Conservation (phyloP, 2,888 invertebrate genomes). For the Mesorhabditis spiculigera region DNA sequence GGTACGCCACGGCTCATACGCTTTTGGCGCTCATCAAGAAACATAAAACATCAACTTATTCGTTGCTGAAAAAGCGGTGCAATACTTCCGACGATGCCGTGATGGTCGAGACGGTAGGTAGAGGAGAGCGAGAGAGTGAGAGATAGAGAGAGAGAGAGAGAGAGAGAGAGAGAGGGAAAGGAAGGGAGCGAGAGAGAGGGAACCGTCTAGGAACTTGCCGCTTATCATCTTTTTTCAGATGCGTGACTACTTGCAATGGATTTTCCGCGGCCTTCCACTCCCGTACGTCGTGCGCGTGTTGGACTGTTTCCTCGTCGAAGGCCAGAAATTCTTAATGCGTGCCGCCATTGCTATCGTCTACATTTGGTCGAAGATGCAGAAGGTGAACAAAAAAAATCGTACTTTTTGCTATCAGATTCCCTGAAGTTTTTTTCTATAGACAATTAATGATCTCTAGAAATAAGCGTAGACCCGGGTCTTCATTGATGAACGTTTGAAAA, state of each 20-base stretch:
- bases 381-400: slow-evolving; percentile 18
- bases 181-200: too few species aligned
- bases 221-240: slow-evolving; percentile 29
- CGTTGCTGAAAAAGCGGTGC: slow-evolving; percentile 36
- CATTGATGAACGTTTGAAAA: neutral
- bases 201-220: too few species aligned
- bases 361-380: slow-evolving; percentile 75
- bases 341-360: slow-evolving; percentile 86
- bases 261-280: slow-evolving; percentile 82
- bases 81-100: slow-evolving; percentile 44
- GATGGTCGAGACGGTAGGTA: slow-evolving; percentile 45
- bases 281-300: slow-evolving; percentile 87
- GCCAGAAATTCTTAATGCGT: slow-evolving; percentile 45
- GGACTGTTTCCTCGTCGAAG: slow-evolving; percentile 94
- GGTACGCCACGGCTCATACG: slow-evolving; percentile 92
- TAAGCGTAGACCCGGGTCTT: neutral
- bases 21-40: slow-evolving; percentile 94
- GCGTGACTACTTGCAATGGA: slow-evolving; percentile 92
- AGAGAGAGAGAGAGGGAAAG: too few species aligned
- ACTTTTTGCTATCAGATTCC: neutral
- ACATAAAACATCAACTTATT: slow-evolving; percentile 69
- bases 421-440: neutral
- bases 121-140: neutral
- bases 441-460: too few species aligned
- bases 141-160: too few species aligned